Conservation (phyloP, 2,113 vertebrate genomes). For the Oreotrochilus melanogaster region DNA sequence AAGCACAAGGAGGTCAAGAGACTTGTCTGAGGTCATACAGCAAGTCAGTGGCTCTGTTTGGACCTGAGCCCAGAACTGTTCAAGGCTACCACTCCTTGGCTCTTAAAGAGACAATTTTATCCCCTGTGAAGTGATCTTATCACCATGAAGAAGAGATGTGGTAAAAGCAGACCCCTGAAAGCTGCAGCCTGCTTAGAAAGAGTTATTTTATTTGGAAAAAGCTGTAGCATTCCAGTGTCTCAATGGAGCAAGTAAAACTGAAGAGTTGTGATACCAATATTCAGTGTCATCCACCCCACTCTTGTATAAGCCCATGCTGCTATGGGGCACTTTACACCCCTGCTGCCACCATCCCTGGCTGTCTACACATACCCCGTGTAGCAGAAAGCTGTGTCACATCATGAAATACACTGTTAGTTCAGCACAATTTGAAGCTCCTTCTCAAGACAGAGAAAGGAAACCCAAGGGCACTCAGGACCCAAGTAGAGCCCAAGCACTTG, state of each 20-base stretch:
- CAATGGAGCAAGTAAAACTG: not conserved
- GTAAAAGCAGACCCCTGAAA: constrained; percentile 38
- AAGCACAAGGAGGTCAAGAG: constrained; percentile 72
- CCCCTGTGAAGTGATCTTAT: constrained; percentile 64
- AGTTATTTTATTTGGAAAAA: constrained; percentile 50
- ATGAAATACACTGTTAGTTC: not conserved
- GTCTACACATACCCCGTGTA: not conserved
- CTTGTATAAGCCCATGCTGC: not conserved
- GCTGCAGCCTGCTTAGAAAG: constrained; percentile 21
- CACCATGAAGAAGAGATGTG: not conserved
- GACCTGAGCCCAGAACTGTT: constrained; percentile 64
- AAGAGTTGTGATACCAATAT: not conserved
- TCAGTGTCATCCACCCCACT: not conserved
- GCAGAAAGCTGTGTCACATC: fast-evolving
- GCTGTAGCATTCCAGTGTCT: not conserved
- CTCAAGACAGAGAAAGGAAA: not conserved
- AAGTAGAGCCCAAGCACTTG: not conserved
- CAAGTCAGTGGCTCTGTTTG: constrained; percentile 72
- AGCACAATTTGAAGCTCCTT: not conserved
- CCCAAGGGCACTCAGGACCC: not conserved
- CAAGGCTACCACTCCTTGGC: constrained; percentile 69
- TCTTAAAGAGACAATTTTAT: constrained; percentile 71
- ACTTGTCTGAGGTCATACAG: constrained; percentile 74
- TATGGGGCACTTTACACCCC: fast-evolving
- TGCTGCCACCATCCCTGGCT: not conserved